These are phyloP conservation scores for Argynnis bischoffii DNA, from an alignment of 2,888 invertebrate species.

Conservation along the genomic window DNA sequence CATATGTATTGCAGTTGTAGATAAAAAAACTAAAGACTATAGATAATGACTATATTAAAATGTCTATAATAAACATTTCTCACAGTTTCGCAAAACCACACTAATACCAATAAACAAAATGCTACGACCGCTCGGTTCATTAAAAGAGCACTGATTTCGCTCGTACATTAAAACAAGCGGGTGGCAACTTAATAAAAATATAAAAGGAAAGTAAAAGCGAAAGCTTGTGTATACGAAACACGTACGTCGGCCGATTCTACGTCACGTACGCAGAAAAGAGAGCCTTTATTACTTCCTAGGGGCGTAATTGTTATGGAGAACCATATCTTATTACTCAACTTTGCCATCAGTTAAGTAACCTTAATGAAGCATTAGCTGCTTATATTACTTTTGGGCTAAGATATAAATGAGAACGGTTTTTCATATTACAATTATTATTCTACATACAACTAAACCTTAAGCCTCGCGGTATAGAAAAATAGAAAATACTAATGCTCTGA, in stretches of 20 bases:
- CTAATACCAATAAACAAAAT: constrained; percentile 10
- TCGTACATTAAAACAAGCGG: constrained; percentile 34
- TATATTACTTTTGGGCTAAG: constrained; percentile 16
- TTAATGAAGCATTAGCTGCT: constrained; percentile 50
- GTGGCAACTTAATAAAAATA: constrained; percentile 43
- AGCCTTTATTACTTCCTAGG: constrained; percentile 77
- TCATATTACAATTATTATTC: neutral
- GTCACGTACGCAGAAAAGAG: constrained; percentile 73
- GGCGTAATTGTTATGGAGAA: constrained; percentile 76
- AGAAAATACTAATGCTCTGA: too few relatives aligned
- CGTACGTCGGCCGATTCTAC: constrained; percentile 68
- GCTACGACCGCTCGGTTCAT: constrained; percentile 9
- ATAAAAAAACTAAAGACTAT: neutral
- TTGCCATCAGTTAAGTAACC: constrained; percentile 53
- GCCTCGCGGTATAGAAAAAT: too few relatives aligned
- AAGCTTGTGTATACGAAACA: constrained; percentile 62
- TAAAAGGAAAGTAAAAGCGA: constrained; percentile 55
- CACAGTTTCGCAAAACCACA: neutral
- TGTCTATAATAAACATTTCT: neutral
- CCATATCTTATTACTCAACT: constrained; percentile 70
- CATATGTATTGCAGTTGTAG: too few relatives aligned
- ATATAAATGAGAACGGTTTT: constrained; percentile 3
- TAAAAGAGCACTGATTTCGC: constrained; percentile 26
- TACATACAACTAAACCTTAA: neutral
- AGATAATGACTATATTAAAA: neutral